Base-by-base conservation (phyloP, 2,888 invertebrate species). In the Trichogramma evanescens region DNA sequence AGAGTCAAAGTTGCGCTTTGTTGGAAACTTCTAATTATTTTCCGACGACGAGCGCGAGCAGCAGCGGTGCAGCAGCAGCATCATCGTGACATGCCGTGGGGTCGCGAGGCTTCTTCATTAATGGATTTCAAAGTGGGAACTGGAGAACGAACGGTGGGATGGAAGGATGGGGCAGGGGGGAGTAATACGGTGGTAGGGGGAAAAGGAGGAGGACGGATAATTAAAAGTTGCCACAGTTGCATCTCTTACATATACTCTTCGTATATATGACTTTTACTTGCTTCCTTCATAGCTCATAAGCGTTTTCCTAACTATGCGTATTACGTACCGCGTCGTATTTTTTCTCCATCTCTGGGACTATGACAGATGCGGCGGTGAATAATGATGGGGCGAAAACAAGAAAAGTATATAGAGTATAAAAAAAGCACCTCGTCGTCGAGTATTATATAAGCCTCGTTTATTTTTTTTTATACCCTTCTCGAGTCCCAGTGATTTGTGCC, bases 11-110 rank as follows among this genome's bases (percentile, higher is more conserved):
- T 61, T 57, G 42, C 45, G 49, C 62, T 54, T 64, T 56, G 56
- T 58, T 59, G 58, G 61, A 65, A 69, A 69, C 64, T 70, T 68
- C 66, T 70, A 70, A 71, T 72, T 70, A 71, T 69, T 71, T 67
- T 66, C 61, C 54, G 50, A 58, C 56, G 41, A 38, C 6, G 26
- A 26, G 26, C 39, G 46, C n/a, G 56, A 52, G 13, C 43, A 9
- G n/a, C 38, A 40, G 55, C 56, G 57, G 54, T 51, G 49, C 50
- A 56, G 59, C 57, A 59, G 50, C 46, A 13, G 26, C 26, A 26
- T 26, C 26, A 26, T 26, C 26, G 26, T 26, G 26, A 26, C 26
- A 26, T 26, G 26, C 26, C 26, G 26, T 26, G 26, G 48, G 58
- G 51, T 51, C 49, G 50, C 44, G 55, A 48, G 56, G 59, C 53